phyloP scores from a whole-genome alignment of 92 coral and sea anemone genomes.

The Heteractis magnifica region DNA sequence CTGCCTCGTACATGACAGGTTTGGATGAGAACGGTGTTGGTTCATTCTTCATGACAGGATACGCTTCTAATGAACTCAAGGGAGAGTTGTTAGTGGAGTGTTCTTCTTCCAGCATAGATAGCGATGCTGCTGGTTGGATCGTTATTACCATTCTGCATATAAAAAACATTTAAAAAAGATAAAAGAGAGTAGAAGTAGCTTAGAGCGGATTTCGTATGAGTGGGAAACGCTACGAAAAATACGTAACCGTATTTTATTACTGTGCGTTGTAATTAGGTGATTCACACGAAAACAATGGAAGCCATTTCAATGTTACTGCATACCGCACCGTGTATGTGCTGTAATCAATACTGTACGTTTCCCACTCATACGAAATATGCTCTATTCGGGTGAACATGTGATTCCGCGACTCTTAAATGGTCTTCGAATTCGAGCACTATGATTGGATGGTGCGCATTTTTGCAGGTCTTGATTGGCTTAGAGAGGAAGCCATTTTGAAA shows the following conservation, averaged over 20 bases:
- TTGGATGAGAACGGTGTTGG: slow-evolving; percentile 97
- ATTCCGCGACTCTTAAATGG: not conserved
- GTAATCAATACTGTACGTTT: not conserved
- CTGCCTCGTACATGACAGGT: slow-evolving; percentile 98
- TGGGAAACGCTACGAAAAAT: no score
- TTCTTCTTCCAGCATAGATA: slow-evolving; percentile 84
- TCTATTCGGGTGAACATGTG: not conserved
- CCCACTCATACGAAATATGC: not conserved
- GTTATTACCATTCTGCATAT: slow-evolving; percentile 69
- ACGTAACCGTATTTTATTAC: no score
- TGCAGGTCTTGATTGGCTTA: not conserved
- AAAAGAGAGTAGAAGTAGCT: no score
- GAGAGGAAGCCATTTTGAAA: no score
- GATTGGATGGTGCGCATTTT: not conserved
- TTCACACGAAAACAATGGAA: no score
- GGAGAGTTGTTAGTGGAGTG: slow-evolving; percentile 87
- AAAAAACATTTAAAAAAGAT: no score
- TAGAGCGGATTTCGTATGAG: no score
- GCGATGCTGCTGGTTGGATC: slow-evolving; percentile 77
- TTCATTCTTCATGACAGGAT: slow-evolving; percentile 89
- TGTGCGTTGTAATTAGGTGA: no score
- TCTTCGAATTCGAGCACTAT: not conserved
- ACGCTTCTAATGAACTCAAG: slow-evolving; percentile 89
- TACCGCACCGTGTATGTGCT: no score
- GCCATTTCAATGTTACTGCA: no score